These are phyloP conservation scores for Leptatherina wallacei DNA, from an alignment of 2,797 vertebrate species.

Conservation along the genomic window DNA sequence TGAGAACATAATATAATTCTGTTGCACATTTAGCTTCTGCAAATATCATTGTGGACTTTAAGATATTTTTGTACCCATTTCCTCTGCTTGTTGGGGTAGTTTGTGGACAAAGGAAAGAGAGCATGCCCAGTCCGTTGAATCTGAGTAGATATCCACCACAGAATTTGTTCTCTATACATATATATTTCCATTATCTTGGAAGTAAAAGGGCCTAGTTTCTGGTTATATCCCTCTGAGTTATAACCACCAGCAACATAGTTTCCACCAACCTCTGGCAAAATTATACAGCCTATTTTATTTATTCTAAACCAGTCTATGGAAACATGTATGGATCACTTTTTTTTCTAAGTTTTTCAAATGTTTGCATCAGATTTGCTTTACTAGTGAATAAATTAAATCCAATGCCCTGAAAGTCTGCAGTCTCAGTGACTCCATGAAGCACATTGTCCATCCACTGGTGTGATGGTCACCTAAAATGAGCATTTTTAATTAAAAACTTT, in stretches of 20 bases:
- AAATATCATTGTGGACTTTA: background rate
- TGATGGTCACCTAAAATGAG: slow-evolving; percentile 43
- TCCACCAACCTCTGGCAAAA: background rate
- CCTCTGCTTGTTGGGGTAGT: background rate
- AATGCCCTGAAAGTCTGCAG: slow-evolving; percentile 10
- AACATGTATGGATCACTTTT: background rate
- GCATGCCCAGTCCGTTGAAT: background rate
- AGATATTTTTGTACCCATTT: background rate
- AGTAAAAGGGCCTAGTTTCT: background rate
- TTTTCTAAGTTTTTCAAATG: background rate
- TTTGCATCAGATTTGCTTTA: background rate
- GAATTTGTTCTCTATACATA: no score
- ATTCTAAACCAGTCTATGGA: background rate
- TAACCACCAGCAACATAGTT: background rate
- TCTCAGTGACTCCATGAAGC: slow-evolving; percentile 16
- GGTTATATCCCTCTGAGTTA: background rate
- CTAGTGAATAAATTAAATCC: background rate
- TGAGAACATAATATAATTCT: background rate
- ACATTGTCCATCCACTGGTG: background rate
- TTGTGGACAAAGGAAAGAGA: background rate
- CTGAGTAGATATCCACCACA: no score
- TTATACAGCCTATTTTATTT: background rate
- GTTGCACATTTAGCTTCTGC: background rate
- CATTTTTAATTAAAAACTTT: slow-evolving; percentile 38
- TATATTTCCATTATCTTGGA: no score